phyloP scores from a whole-genome alignment of 92 coral and sea anemone species.

The Plumapathes pennacea region DNA sequence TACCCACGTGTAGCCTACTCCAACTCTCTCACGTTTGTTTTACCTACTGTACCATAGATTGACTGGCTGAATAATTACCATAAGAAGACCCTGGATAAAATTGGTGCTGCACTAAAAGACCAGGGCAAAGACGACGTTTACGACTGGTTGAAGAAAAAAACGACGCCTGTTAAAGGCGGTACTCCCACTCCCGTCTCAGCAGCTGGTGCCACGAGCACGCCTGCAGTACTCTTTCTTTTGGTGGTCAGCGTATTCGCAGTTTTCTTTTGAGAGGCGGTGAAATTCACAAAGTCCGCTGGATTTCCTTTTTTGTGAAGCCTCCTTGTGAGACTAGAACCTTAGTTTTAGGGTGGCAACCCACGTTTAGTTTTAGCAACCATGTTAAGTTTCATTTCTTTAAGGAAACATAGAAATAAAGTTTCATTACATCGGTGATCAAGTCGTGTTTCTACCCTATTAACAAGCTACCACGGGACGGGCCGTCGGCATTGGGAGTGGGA shows the following conservation, averaged over 20 bases:
- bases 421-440: too few relatives aligned
- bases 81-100: conserved; percentile 45
- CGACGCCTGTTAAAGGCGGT: conserved; percentile 40
- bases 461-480: too few relatives aligned
- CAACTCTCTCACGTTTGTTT: background rate
- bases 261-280: too few relatives aligned
- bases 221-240: background rate
- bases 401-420: too few relatives aligned
- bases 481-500: too few relatives aligned
- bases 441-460: too few relatives aligned
- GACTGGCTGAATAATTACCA: conserved; percentile 69
- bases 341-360: too few relatives aligned
- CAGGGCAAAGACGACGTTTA: conserved; percentile 59
- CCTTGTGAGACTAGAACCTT: too few relatives aligned
- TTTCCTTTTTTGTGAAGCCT: too few relatives aligned
- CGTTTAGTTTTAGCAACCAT: too few relatives aligned
- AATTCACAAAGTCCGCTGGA: too few relatives aligned
- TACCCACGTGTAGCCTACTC: background rate
- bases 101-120: conserved; percentile 57
- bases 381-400: too few relatives aligned
- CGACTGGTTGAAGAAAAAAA: conserved; percentile 63
- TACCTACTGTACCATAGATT: conserved; percentile 24
- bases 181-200: background rate
- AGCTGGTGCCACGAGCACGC: background rate
- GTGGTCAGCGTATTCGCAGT: background rate